Evolutionary conservation across 2,113 vertebrate genomes (phyloP).

Genomic region (Semnopithecus entellus): DNA sequence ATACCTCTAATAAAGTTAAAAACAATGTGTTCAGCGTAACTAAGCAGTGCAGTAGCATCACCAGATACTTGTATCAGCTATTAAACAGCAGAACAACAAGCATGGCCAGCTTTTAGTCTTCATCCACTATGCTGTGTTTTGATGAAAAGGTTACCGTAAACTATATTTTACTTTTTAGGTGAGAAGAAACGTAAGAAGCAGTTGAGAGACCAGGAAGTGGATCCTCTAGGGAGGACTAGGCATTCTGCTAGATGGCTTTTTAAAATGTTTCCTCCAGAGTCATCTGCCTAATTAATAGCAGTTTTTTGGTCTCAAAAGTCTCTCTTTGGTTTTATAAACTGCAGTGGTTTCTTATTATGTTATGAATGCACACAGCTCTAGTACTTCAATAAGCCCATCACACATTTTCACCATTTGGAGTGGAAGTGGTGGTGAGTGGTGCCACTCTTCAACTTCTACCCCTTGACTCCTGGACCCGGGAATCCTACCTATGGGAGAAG

Average conservation of each 20-base stretch:
- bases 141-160: neutral
- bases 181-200: neutral
- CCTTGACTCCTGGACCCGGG: too few species aligned
- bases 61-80: neutral
- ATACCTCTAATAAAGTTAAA: neutral
- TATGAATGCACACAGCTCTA: neutral
- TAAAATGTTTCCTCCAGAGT: neutral
- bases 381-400: neutral
- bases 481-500: too few species aligned
- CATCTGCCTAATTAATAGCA: neutral
- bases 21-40: neutral
- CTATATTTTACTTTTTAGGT: neutral
- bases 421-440: too few species aligned
- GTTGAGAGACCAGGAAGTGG: neutral
- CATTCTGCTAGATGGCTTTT: neutral
- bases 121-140: neutral
- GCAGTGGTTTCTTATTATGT: neutral
- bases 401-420: neutral
- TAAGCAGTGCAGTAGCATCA: neutral
- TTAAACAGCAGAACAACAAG: neutral
- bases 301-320: neutral
- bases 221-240: neutral
- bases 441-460: too few species aligned
- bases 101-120: neutral
- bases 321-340: neutral